Base-by-base conservation (phyloP, 2,113 vertebrate species). In the Bolborhynchus lineola region DNA sequence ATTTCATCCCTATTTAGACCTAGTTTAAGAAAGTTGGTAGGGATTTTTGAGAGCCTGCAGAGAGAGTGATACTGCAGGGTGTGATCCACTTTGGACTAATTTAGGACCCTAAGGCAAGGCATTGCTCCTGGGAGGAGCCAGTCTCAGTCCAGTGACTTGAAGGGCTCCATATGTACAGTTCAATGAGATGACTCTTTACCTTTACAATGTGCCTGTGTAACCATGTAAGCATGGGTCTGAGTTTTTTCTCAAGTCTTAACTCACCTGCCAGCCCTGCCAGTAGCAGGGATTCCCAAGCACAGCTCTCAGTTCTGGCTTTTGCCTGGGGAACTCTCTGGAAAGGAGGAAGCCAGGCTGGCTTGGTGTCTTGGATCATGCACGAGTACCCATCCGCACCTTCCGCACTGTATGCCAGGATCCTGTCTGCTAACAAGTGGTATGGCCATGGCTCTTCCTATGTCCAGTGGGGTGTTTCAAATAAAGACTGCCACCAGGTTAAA, bases 271-370 rank as follows among this genome's bases (percentile, higher is more conserved):
- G 42, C 8, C 16, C 19, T 41, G 33, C 14, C 1, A 0, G 35
- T 28, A 50, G 23, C 0, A 0, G 13, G 3, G 1, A 29, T 11
- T 41, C 26, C 62, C 0, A 1, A 53, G 37, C 4, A 49, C 9
- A 75, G 57, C 16, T 16, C 17, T 62, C 23, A 83, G 50, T 23
- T 2, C 7, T 29, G 11, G 7, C 6, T 89, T 84, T 84, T 13
- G 10, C 44, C 14, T 46, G 44, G 37, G 28, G 11, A 82, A 5
- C 7, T 37, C 4, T 18, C 37, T n/a, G 69, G 53, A 93, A 91
- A 16, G 31, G 13, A 55, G 37, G 44, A 81, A 74, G 44, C 29
- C 33, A 83, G 41, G 18, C 24, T 93, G 35, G 17, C 24, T 8
- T 50, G 20, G 11, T 5, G 11, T n/a, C 31, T 62, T 3, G 2